Base-by-base conservation (phyloP, 2,888 invertebrate genomes). In the Eupsilia transversa region DNA sequence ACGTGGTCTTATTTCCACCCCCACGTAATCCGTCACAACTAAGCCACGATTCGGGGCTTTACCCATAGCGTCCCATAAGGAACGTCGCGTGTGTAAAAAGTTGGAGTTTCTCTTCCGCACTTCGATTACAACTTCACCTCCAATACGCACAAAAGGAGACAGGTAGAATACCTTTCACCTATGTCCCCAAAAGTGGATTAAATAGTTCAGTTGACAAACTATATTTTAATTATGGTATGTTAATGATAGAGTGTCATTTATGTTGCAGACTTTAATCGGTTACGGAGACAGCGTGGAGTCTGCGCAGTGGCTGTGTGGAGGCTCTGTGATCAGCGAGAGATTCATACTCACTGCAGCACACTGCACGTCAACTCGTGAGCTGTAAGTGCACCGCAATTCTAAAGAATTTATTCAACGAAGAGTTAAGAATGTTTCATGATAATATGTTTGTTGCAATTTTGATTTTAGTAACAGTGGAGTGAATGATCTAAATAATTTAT, bases 311-410 rank as follows among this genome's bases (percentile, higher is more conserved):
- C 70, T 90, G 14, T 90, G 87, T 1, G 92, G 89, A 2, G 91
- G 91, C 0, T 80, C 90, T 2, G 82, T 91, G 10, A 87, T 91
- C 74, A 91, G 89, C 64, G 88, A 90, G 52, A 75, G 77, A 65
- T 91, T 82, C 54, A 87, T 91, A 5, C 76, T 91, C n/a, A 91
- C 92, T 0, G 91, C 91, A 0, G 90, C 61, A 2, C 86, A 82
- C 52, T 87, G 78, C 43, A 57, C 74, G 14, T 67, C 70, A 0
- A 77, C 77, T 12, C 20, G 27, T 0, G 49, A 14, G 0, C 61
- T 75, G 84, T 85, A 66, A 72, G 83, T 67, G 2, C 9, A 38
- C 12, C 14, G 49, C 1, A 38, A 30, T 57, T 27, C 14, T 23
- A 30, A 23, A 33, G 1, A 67, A 41, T 43, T 12, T 54, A 43